Percentiles rank a stretch among this genome's conserved stretches.
Evolutionary conservation across 2,113 vertebrate species (phyloP).

Genomic region (Sula dactylatra): DNA sequence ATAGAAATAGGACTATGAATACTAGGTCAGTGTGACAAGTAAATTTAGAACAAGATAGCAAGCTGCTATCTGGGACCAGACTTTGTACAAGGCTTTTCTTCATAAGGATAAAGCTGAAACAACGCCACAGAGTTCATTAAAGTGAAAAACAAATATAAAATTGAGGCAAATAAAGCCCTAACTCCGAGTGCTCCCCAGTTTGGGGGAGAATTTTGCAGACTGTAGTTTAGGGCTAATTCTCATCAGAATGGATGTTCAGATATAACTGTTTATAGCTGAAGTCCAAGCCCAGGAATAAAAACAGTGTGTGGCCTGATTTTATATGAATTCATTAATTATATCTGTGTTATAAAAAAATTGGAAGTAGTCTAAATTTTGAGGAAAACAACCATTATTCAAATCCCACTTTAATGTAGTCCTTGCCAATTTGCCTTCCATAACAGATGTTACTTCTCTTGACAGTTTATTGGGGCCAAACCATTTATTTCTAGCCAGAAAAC

Average conservation of each 20-base stretch:
- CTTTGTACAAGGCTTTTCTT: not conserved
- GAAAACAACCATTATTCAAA: constrained; percentile 32
- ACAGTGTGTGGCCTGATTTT: not conserved
- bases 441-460: constrained; percentile 50
- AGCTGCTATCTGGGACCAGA: not conserved
- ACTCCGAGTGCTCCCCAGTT: not conserved
- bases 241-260: not conserved
- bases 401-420: not conserved
- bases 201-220: not conserved
- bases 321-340: constrained; percentile 25
- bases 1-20: not conserved
- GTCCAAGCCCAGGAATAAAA: not conserved
- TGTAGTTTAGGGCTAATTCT: not conserved
- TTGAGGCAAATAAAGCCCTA: not conserved
- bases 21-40: not conserved
- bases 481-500: not conserved
- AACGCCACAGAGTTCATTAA: not conserved
- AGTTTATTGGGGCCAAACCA: constrained; percentile 30
- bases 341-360: constrained; percentile 11
- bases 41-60: not conserved
- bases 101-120: not conserved
- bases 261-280: not conserved
- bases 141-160: not conserved
- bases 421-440: constrained; percentile 47
- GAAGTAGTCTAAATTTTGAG: constrained; percentile 3